phyloP scores from a whole-genome alignment of 2,113 vertebrate genomes.

The Psephotus haematonotus region DNA sequence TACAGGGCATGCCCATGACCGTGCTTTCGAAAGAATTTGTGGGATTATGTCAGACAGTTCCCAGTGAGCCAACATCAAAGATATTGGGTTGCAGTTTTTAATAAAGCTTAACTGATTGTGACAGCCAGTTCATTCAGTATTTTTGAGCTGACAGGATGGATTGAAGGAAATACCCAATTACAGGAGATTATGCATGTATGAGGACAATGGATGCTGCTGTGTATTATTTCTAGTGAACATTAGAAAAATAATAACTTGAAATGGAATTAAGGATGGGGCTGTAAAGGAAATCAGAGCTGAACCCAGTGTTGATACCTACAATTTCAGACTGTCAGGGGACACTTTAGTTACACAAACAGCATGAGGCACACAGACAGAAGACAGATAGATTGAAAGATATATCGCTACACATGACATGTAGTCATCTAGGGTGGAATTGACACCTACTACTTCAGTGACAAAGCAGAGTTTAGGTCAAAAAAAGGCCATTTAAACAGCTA shows the following conservation, averaged over 20 bases:
- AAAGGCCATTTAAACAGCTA: not conserved
- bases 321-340: not conserved
- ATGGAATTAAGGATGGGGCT: not conserved
- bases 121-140: constrained; percentile 26
- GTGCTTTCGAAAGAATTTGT: constrained; percentile 41
- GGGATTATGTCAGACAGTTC: constrained; percentile 55
- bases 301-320: not conserved
- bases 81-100: constrained; percentile 41
- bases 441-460: not conserved
- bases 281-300: not conserved
- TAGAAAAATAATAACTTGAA: not conserved
- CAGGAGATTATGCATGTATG: not conserved
- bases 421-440: not conserved
- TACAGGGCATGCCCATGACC: constrained; percentile 8
- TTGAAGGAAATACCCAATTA: constrained; percentile 51
- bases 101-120: constrained; percentile 48
- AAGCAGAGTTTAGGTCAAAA: not conserved
- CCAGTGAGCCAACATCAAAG: constrained; percentile 44
- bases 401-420: not conserved
- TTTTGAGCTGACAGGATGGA: constrained; percentile 4
- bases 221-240: not conserved
- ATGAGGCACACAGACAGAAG: not conserved
- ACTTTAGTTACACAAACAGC: not conserved
- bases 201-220: constrained; percentile 24
- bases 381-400: not conserved